Evolutionary conservation across 2,888 invertebrate genomes (phyloP), one percentile per base, ranked within the genome.

Genomic region (Leucophenga montana): DNA sequence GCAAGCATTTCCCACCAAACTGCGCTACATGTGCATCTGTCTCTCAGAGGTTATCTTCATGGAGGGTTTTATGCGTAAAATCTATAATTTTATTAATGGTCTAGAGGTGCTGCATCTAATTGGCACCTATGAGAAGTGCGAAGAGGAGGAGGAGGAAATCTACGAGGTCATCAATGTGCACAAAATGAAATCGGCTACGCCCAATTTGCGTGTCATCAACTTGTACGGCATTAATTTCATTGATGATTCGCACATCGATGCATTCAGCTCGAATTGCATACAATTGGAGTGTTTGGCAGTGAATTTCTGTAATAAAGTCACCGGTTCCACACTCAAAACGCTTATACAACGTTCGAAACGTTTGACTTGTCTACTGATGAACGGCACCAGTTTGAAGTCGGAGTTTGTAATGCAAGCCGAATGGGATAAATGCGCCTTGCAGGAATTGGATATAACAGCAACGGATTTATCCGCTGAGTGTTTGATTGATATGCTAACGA

Each of bases 41-140:
- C 90, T 99, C 53, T 98, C 98, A 0, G 99, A 99, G 89, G 86
- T 99, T 76, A 99, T 99, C 89, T 99, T 99, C 90, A 97, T 99
- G 95, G 99, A 99, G 88, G 99, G 99, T 14, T 99, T 99, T 88
- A 98, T 99, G 97, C 90, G 99, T 77, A 98, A 99, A 90, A 99
- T 99, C 75, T 99, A 99, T 89, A 99, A 99, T 88, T 99, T 99
- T 85, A 97, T 99, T 85, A 99, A 99, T 78, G 99, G 99, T 4
- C 89, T 99, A 70, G 98, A 99, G 90, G 89, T 89, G n/a, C 90
- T 99, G 67, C 99, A 99, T 90, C 92, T 99, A 68, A 96, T 99
- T 85, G 99, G 98, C 14, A 98, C 98, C 0, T 98, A 98, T 86
- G 98, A 98, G 87, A 98, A 98, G 87, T 94, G 97, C 4, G 97